Percentiles rank a stretch among this genome's conserved stretches.
These are phyloP conservation scores for Pithys albifrons DNA, from an alignment of 2,113 vertebrate genomes.

Conservation along the genomic window DNA sequence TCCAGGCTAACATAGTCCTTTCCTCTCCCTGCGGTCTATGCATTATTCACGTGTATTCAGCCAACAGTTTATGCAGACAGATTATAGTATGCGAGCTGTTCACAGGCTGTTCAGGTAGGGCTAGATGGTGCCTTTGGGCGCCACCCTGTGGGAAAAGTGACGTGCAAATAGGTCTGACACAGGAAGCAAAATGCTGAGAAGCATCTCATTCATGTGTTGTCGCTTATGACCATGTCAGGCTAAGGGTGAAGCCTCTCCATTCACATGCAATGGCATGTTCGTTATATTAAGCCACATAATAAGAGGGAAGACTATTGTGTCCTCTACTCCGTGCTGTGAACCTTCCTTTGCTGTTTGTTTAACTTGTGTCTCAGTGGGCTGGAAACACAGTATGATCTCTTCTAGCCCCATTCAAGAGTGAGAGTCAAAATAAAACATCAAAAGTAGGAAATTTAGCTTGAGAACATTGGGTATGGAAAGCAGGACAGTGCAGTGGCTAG, in stretches of 20 bases:
- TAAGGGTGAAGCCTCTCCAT: not conserved
- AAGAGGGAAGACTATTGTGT: not conserved
- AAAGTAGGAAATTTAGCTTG: not conserved
- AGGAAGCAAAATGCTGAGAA: not conserved
- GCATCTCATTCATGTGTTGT: not conserved
- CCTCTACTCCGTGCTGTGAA: not conserved
- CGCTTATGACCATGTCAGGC: not conserved
- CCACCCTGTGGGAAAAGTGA: not conserved
- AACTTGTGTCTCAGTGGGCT: not conserved
- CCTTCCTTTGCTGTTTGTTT: not conserved
- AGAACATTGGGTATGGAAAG: not conserved
- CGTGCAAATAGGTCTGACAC: not conserved
- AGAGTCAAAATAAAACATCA: not conserved
- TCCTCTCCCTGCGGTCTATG: not conserved
- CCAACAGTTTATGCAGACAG: not conserved
- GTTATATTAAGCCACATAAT: fast-evolving
- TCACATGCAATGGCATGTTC: fast-evolving
- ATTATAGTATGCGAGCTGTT: not conserved
- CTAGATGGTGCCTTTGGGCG: not conserved
- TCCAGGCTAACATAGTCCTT: not conserved
- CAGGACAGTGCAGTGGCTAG: not conserved
- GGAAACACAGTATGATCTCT: not conserved
- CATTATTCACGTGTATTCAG: constrained; percentile 8
- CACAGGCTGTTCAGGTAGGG: not conserved
- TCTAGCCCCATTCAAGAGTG: not conserved